Percentiles rank a stretch among this genome's conserved stretches.
Evolutionary conservation across 2,113 vertebrate genomes (phyloP).

Genomic region (Nerophis lumbriciformis): DNA sequence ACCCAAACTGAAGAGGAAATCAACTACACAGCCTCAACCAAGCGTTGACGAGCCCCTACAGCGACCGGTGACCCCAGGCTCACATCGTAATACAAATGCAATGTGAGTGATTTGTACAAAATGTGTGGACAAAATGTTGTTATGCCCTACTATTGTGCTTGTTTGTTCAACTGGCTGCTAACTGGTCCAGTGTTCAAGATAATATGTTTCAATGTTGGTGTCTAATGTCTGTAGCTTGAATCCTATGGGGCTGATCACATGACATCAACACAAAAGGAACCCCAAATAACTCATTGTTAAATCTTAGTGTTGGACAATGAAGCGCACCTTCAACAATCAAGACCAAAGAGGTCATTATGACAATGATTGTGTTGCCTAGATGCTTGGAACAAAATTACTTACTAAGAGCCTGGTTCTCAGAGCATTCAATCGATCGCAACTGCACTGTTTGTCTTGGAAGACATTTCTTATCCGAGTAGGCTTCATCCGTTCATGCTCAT

Average conservation of each 20-base stretch:
- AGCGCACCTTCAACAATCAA: neutral
- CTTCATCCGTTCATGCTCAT: too few relatives aligned
- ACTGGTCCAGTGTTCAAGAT: neutral
- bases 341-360: conserved; percentile 15
- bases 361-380: conserved; percentile 3
- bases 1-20: conserved; percentile 76
- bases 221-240: neutral
- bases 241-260: conserved; percentile 2
- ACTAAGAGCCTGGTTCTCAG: too few relatives aligned
- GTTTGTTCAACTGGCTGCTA: neutral
- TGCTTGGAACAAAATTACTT: too few relatives aligned
- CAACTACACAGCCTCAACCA: conserved; percentile 48
- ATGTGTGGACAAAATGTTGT: neutral
- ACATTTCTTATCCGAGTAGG: too few relatives aligned
- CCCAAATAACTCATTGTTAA: neutral
- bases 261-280: conserved; percentile 1
- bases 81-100: conserved; percentile 64
- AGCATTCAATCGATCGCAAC: too few relatives aligned
- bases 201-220: neutral
- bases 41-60: conserved; percentile 82
- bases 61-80: conserved; percentile 83
- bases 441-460: too few relatives aligned
- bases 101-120: conserved; percentile 67
- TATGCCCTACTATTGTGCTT: neutral
- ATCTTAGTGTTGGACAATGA: neutral